Evolutionary conservation across 2,797 vertebrate species (phyloP), one percentile per base, ranked within the genome.

Genomic region (Eleutherodactylus coqui): DNA sequence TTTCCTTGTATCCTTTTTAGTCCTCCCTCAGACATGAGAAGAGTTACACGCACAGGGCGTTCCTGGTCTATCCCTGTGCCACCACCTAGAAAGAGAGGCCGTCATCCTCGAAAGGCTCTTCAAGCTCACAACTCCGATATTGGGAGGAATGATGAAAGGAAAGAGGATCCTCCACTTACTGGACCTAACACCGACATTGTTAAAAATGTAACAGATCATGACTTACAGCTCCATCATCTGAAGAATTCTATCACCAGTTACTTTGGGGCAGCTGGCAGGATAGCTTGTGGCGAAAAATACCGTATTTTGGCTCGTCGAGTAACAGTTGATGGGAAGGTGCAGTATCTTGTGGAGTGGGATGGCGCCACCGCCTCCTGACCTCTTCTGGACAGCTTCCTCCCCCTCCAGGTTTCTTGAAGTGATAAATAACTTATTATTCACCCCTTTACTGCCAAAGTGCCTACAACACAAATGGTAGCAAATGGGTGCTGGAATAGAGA

Each of bases 261-360:
- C 86, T 99, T 99, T 85, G 98, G 98, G 90, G 96, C 97, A 77
- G 97, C 98, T 2, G 98, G 98, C 88, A 97, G 98, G 89, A 96
- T 99, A 95, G 97, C 97, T 58, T 99, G 97, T 72, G 98, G 98
- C 21, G 98, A 99, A 90, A 98, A 98, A 86, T 99, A 98, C 90
- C 96, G 97, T 85, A 95, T 99, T 70, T 92, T 99, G 91, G 97
- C 98, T 90, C 95, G 97, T 72, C 94, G 97, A 76, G 96, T 99
- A 92, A 99, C 98, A 0, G 94, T 98, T 51, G 98, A 99, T 24
- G 97, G 98, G 80, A 98, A 98, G 93, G 97, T 99, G 93, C 97
- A 99, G 96, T 99, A 99, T 91, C 95, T 99, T 90, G 97, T 99
- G 92, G 97, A 99, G 90, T 99, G 97, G 98, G 98, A 99, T 93